Conservation (phyloP, 2,888 invertebrate species). For the Lasius platythorax region DNA sequence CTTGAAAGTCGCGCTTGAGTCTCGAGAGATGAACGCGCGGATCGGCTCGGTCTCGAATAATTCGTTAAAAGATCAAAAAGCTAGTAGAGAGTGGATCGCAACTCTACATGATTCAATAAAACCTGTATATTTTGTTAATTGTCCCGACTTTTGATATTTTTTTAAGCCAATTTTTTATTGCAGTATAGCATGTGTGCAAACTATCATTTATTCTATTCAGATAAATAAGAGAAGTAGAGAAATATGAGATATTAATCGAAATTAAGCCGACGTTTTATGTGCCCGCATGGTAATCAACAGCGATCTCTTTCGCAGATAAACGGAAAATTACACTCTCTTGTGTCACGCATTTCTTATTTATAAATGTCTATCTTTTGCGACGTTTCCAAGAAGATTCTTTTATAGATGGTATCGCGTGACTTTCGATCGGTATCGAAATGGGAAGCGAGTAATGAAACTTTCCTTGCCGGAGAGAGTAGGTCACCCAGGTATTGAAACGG, state of each 20-base stretch:
- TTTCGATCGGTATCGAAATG: slow-evolving; percentile 30
- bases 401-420: slow-evolving; percentile 15
- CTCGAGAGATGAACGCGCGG: neutral
- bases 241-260: neutral
- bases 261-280: neutral
- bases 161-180: neutral
- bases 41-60: neutral
- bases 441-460: slow-evolving; percentile 37
- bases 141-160: neutral
- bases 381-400: slow-evolving; percentile 11
- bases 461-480: slow-evolving; percentile 23
- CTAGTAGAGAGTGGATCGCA: neutral
- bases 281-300: neutral
- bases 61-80: slow-evolving; percentile 21
- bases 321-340: neutral
- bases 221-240: neutral
- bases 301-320: neutral
- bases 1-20: slow-evolving; percentile 59
- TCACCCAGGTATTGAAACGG: slow-evolving; percentile 31
- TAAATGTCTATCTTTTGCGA: neutral
- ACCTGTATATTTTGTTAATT: neutral
- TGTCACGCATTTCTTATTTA: neutral
- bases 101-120: neutral
- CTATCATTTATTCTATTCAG: neutral
- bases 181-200: neutral